phyloP scores from a whole-genome alignment of 2,113 vertebrate species.

The Oryzias celebensis region DNA sequence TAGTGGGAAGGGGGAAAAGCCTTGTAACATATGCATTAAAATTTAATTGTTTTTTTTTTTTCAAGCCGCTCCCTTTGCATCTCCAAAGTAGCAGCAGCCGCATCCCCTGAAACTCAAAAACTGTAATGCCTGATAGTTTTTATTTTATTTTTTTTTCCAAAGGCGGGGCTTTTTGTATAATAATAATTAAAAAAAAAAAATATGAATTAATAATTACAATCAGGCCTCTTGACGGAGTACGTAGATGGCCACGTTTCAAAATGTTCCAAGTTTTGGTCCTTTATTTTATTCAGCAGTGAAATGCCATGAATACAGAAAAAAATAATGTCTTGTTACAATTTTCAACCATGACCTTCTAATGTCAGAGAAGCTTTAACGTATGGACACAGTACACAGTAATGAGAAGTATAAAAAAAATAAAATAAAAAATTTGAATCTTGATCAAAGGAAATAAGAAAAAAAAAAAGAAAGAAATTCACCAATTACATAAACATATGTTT shows the following conservation, averaged over 20 bases:
- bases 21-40: conserved; percentile 89
- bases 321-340: conserved; percentile 97
- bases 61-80: conserved; percentile 43
- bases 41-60: conserved; percentile 86
- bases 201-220: conserved; percentile 46
- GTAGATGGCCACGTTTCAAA: conserved; percentile 98
- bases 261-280: conserved; percentile 98
- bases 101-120: conserved; percentile 82
- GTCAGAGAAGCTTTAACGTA: conserved; percentile 97
- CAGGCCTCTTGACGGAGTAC: conserved; percentile 92
- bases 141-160: conserved; percentile 81
- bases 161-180: conserved; percentile 85
- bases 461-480: conserved; percentile 86
- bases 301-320: conserved; percentile 99
- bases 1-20: conserved; percentile 64
- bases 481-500: conserved; percentile 99
- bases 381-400: conserved; percentile 99
- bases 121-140: conserved; percentile 78
- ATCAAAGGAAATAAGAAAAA: conserved; percentile 89
- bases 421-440: conserved; percentile 93
- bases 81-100: conserved; percentile 73
- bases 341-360: conserved; percentile 99
- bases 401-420: conserved; percentile 99
- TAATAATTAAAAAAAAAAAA: conserved; percentile 76
- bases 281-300: conserved; percentile 99